phyloP scores from a whole-genome alignment of 2,888 invertebrate genomes.

The Phyto melanocephala region DNA sequence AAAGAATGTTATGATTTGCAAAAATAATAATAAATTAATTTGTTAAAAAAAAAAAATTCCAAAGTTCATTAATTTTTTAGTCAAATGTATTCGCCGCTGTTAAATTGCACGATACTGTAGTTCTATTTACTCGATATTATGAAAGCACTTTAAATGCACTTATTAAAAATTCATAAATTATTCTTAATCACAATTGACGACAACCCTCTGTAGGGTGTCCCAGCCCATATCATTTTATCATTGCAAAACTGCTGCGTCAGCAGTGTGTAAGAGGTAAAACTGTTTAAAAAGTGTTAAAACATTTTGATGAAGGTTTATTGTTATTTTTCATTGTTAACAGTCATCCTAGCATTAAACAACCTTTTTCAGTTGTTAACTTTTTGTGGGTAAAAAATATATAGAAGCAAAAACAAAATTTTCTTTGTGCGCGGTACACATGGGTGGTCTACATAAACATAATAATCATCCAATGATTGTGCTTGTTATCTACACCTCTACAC shows the following conservation, averaged over 20 bases:
- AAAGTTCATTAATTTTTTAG: too few species aligned
- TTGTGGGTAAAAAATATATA: too few species aligned
- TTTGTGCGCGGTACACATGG: background rate
- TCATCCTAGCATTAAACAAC: background rate
- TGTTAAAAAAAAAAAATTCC: too few species aligned
- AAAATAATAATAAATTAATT: too few species aligned
- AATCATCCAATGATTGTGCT: constrained; percentile 41
- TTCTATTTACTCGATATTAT: too few species aligned
- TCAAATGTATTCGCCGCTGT: too few species aligned
- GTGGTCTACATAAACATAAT: constrained; percentile 47
- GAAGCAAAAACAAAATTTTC: too few species aligned
- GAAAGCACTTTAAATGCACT: too few species aligned
- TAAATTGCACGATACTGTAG: too few species aligned
- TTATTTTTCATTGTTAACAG: constrained; percentile 16
- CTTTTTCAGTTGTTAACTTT: background rate
- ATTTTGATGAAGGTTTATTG: constrained; percentile 25
- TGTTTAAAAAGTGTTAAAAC: constrained; percentile 7
- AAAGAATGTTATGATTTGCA: too few species aligned
- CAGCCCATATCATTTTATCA: background rate
- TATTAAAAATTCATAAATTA: too few species aligned
- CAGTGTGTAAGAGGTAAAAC: background rate
- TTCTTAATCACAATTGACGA: too few species aligned
- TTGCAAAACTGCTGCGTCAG: constrained; percentile 15
- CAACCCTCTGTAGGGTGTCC: background rate
- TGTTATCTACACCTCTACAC: constrained; percentile 43